These are phyloP conservation scores for Neotoxoptera formosana DNA, from an alignment of 1,140 invertebrate genomes.

Conservation along the genomic window DNA sequence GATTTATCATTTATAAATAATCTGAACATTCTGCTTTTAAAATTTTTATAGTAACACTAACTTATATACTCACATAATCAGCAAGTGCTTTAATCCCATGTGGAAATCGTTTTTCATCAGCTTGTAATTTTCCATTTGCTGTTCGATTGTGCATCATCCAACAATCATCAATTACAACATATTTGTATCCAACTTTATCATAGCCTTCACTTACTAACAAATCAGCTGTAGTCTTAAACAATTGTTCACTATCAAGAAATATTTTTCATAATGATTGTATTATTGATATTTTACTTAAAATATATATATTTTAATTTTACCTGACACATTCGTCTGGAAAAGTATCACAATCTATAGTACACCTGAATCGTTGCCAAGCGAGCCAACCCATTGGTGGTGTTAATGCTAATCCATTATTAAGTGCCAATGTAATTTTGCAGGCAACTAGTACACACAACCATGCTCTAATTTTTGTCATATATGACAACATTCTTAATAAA, in stretches of 20 bases:
- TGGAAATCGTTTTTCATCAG: conserved; percentile 70
- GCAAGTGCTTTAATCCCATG: conserved; percentile 69
- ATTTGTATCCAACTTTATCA: conserved; percentile 68
- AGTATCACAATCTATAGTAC: conserved; percentile 73
- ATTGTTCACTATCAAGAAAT: conserved; percentile 66
- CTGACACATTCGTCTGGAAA: conserved; percentile 77
- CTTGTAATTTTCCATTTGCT: conserved; percentile 65
- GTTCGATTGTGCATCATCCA: conserved; percentile 68
- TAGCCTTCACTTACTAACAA: conserved; percentile 69
- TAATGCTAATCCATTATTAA: conserved; percentile 70
- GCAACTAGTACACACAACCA: not conserved
- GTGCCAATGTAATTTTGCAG: conserved; percentile 48
- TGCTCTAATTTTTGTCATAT: not conserved
- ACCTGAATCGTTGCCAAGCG: conserved; percentile 77
- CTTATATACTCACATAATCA: conserved; percentile 68
- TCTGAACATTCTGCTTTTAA: not conserved
- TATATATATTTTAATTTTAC: conserved; percentile 60
- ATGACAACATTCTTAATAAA: not conserved
- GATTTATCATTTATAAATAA: not conserved
- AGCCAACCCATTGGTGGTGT: conserved; percentile 82
- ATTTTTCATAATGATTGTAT: not conserved
- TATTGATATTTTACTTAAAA: not conserved
- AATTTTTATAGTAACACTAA: not conserved
- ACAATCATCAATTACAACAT: conserved; percentile 72
- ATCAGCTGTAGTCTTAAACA: conserved; percentile 69